Evolutionary conservation across 2,888 invertebrate species (phyloP), one percentile per base, ranked within the genome.

Genomic region (Aromia moschata): DNA sequence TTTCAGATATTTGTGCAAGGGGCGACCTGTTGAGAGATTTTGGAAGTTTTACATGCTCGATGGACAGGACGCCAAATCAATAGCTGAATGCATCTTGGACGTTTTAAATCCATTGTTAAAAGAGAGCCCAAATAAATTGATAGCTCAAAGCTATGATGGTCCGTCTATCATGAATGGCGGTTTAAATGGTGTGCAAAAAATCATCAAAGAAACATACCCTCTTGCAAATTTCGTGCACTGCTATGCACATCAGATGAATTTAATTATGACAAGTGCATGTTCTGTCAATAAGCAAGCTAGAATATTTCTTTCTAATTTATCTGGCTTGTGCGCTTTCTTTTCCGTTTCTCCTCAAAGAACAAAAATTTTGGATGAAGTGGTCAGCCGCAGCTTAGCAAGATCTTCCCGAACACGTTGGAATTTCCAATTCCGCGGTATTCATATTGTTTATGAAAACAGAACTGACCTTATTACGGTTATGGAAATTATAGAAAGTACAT

Each of bases 101-200:
- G 47, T 67, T 56, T 16, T 46, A 25, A 20, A 37, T 25, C 37
- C 31, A 11, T 10, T 38, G 30, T 17, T 30, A 18, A 2, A 33
- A 10, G 14, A 18, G 9, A 53, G 57, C 9, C 72, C 71, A 16
- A 1, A 9, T 9, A 54, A 54, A 54, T 30, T 54, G 11, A 54
- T 54, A 2, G 70, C 70, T 14, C 75, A 74, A 59, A 65, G 63
- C 33, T 75, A 70, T 53, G 74, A 33, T 11, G 33, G 33, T 10
- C 5, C 33, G 33, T 33, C 7, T 2, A 2, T 11, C 33, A 11
- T 33, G 33, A 3, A 33, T 10, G 10, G 2, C 33, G 11, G 33
- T 33, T 10, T 33, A n/a, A 11, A 33, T 33, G 33, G 33, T 33
- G 33, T 33, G 2, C 33, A 33, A 10, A 33, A 7, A 2, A 10